A percentile compares a stretch with the other conserved stretches of the same genome.
These are phyloP conservation scores for Boloria euphrosyne DNA, from an alignment of 2,888 invertebrate genomes.

Conservation along the genomic window DNA sequence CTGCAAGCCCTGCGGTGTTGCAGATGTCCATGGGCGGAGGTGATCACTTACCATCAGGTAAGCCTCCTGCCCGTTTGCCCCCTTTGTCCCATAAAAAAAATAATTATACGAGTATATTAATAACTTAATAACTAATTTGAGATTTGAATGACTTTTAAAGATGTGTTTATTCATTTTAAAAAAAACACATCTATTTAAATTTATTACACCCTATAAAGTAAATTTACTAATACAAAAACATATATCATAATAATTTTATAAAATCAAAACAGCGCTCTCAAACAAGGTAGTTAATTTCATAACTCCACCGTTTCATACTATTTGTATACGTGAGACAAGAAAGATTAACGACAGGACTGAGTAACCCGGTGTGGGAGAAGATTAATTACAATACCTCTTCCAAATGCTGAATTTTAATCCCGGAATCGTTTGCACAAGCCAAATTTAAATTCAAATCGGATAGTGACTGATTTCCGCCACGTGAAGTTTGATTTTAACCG, in stretches of 20 bases:
- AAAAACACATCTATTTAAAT: no score
- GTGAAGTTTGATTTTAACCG: constrained; percentile 32
- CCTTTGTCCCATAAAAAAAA: no score
- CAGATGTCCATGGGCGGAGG: no score
- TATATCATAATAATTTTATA: background rate
- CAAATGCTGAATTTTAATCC: constrained; percentile 65
- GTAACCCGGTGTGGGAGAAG: constrained; percentile 57
- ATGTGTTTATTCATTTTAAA: no score
- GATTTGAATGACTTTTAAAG: no score
- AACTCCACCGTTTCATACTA: constrained; percentile 38
- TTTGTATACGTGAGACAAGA: constrained; percentile 63
- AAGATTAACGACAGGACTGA: constrained; percentile 45
- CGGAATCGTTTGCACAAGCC: constrained; percentile 38
- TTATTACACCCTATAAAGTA: no score
- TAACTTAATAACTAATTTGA: no score
- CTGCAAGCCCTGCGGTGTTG: no score
- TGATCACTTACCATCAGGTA: no score
- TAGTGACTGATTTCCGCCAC: constrained; percentile 34
- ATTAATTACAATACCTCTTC: constrained; percentile 65
- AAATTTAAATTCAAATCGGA: constrained; percentile 54
- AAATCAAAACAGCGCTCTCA: background rate
- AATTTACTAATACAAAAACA: background rate
- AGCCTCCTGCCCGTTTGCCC: no score
- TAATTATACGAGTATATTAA: no score
- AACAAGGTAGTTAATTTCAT: constrained; percentile 8